Percentiles rank a stretch among this genome's conserved stretches.
These are phyloP conservation scores for Sipha flava DNA, from an alignment of 1,140 invertebrate species.

Conservation along the genomic window DNA sequence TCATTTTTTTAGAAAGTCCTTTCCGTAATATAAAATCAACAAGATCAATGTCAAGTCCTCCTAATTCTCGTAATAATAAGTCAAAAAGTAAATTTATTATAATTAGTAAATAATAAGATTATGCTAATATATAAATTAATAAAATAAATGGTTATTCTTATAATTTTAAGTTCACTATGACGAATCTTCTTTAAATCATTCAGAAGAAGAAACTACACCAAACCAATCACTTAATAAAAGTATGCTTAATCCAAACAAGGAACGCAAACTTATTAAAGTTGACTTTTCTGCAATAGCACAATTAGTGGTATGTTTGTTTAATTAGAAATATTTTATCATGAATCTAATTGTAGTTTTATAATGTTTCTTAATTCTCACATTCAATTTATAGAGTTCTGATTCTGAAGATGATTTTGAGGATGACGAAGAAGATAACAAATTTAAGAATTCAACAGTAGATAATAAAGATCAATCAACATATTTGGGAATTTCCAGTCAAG, in stretches of 20 bases:
- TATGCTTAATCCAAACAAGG: conserved; percentile 19
- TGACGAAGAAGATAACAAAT: background rate
- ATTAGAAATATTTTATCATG: background rate
- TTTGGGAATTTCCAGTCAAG: background rate
- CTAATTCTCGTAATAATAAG: background rate
- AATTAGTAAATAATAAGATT: background rate
- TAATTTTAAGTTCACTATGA: conserved; percentile 2
- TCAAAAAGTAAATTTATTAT: conserved; percentile 19
- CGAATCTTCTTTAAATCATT: background rate
- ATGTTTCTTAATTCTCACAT: background rate
- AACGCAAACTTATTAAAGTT: conserved; percentile 20
- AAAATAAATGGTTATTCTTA: no score
- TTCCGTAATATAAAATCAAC: conserved; percentile 2
- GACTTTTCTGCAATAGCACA: conserved; percentile 22
- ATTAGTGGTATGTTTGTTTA: conserved; percentile 14
- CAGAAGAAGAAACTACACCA: background rate
- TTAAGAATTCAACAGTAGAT: background rate
- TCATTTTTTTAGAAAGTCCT: conserved; percentile 10
- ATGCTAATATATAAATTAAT: background rate
- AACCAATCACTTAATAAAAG: conserved; percentile 3
- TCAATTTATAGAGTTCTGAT: conserved; percentile 6
- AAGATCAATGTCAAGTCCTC: conserved; percentile 25
- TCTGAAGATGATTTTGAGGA: conserved; percentile 26
- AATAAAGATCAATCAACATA: background rate
- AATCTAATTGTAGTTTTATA: background rate